Percentiles rank a stretch among this genome's conserved stretches.
Conservation (phyloP, 2,888 invertebrate genomes). For the Sicus ferrugineus region DNA sequence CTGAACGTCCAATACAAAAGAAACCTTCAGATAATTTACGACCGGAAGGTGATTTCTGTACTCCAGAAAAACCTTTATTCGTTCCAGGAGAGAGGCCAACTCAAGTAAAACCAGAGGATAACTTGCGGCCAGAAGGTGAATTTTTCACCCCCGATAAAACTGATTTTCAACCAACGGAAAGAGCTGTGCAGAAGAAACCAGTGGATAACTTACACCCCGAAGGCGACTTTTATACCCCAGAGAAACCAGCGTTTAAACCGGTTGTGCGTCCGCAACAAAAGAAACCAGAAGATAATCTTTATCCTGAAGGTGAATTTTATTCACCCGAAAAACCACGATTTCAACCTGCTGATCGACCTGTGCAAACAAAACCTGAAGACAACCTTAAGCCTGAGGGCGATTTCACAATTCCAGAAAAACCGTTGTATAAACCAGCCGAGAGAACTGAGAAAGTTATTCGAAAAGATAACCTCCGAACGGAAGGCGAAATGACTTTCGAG, state of each 20-base stretch:
- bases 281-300: conserved; percentile 64
- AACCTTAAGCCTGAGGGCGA: conserved; percentile 69
- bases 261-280: conserved; percentile 58
- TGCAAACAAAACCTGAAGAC: conserved; percentile 65
- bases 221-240: not conserved
- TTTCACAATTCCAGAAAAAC: conserved; percentile 60
- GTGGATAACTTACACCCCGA: conserved; percentile 56
- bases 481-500: conserved; percentile 57
- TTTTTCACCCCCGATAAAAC: conserved; percentile 66
- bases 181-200: conserved; percentile 63
- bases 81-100: conserved; percentile 49
- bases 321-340: conserved; percentile 52
- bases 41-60: conserved; percentile 65
- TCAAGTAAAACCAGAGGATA: conserved; percentile 69
- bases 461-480: conserved; percentile 66
- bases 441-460: conserved; percentile 67
- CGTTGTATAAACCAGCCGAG: conserved; percentile 64
- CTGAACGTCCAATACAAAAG: conserved; percentile 65
- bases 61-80: conserved; percentile 59
- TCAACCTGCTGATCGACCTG: conserved; percentile 59
- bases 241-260: conserved; percentile 60
- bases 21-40: conserved; percentile 66
- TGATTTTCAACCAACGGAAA: conserved; percentile 40
- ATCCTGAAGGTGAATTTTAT: conserved; percentile 48
- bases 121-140: conserved; percentile 67